Evolutionary conservation across 2,113 vertebrate genomes (phyloP).

Genomic region (Rhinoptilus africanus): DNA sequence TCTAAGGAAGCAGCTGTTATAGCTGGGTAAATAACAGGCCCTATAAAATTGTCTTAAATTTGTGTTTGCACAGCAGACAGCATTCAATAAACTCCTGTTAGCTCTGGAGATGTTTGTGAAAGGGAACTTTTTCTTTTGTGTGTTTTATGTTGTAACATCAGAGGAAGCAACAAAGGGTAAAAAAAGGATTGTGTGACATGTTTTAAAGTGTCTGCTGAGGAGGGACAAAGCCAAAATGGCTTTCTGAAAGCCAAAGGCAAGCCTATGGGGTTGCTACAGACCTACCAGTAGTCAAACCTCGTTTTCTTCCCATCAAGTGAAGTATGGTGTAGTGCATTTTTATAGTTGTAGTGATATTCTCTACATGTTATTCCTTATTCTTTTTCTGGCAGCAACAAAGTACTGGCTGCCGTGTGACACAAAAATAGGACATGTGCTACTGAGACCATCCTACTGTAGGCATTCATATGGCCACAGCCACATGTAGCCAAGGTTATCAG

Average conservation of each 20-base stretch:
- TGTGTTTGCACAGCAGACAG: slow-evolving; percentile 9
- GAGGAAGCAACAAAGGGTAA: not conserved
- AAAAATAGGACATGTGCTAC: not conserved
- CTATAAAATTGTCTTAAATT: slow-evolving; percentile 26
- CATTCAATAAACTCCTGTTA: not conserved
- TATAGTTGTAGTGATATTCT: not conserved
- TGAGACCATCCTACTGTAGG: not conserved
- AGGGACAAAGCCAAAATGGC: not conserved
- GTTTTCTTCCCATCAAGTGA: not conserved
- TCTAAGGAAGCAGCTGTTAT: slow-evolving; percentile 30
- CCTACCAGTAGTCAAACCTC: not conserved
- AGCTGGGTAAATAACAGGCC: slow-evolving; percentile 47
- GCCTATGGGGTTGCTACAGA: not conserved
- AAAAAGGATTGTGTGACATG: not conserved
- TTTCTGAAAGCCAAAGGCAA: not conserved
- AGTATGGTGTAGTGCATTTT: not conserved
- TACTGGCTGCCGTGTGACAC: not conserved
- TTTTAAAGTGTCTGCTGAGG: not conserved
- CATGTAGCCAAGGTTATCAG: not conserved
- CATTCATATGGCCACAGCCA: not conserved
- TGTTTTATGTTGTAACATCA: not conserved
- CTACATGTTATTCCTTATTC: not conserved
- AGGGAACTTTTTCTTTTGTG: not conserved
- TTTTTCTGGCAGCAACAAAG: not conserved
- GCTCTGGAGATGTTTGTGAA: not conserved